Base-by-base conservation (phyloP, 2,888 invertebrate species). In the Frankliniella intonsa region DNA sequence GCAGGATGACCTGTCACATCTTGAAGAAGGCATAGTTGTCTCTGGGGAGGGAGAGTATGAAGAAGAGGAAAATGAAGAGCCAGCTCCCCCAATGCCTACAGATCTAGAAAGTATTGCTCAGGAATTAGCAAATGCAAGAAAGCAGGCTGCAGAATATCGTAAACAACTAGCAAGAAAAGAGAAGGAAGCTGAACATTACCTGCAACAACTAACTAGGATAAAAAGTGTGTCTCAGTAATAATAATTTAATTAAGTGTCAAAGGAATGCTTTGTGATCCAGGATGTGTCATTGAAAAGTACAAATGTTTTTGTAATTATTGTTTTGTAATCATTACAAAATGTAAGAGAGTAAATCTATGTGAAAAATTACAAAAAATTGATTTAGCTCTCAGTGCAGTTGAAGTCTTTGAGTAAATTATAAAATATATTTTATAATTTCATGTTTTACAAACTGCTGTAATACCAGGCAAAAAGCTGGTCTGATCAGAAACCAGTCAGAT, bases 41-140 rank as follows among this genome's bases (percentile, higher is more conserved):
- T 87, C 88, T 80, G 86, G 85, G 65, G 88, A 90, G 83, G 89
- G 90, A 84, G 89, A 89, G 86, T 89, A 90, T 85, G 87, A 89
- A 85, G 87, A 76, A 76, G 25, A 55, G 12, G 55, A 55, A 82
- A 65, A 55, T 80, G n/a, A 82, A 83, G 62, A 79, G 14, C 55
- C 55, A 14, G 11, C 55, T 55, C 38, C 62, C 62, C 62, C 62
- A 17, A 76, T 76, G 12, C 69, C 69, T 10, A 76, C 69, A 3
- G 69, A 76, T 76, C 25, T 76, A 22, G 69, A 76, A 22, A 76
- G 22, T 10, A 76, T 76, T 76, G 69, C 69, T 11, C 69, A 82
- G 80, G 76, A 88, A 84, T 86, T 89, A 80, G 87, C 86, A 17
- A 87, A 87, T 83, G 88, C 88, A 5, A 85, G 86, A 84, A 85